Evolutionary conservation across 2,888 invertebrate genomes (phyloP), one percentile per base, ranked within the genome.

Genomic region (Eupithecia inturbata): DNA sequence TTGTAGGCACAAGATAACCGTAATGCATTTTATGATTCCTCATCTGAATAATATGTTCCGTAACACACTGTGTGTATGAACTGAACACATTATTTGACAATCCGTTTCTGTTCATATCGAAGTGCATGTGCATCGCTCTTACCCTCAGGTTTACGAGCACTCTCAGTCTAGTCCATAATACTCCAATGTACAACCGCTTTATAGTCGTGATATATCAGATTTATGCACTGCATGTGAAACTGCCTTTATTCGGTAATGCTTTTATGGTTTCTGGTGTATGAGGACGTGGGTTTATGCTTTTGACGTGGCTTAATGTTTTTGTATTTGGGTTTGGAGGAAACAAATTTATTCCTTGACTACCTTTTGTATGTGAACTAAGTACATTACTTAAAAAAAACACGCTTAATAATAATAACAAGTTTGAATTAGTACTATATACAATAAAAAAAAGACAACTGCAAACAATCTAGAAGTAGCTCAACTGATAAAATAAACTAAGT

Each of bases 151-250:
- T 69, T 41, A 63, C 62, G 49, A 49, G 49, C 83, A 84, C 84
- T 83, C 84, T 79, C 49, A 88, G 89, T 91, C 90, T 89, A 88
- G 90, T 89, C 89, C 84, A 85, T 88, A 84, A 85, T 82, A 85
- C 85, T 76, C 68, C 72, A 81, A 82, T 83, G 80, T 72, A 82
- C 82, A 79, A 82, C 83, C 82, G 83, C 85, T 84, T 83, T 86
- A 85, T 82, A 85, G 78, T 68, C 75, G 78, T 81, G 81, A 83
- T 84, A 82, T 80, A 73, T 70, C 74, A 71, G 79, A 82, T 84
- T 81, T 83, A 85, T 82, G 77, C 71, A 67, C 72, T 67, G 74
- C 80, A 79, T 84, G 79, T 80, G 68, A 60, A 39, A 70, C 68
- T 63, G 69, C 45, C 72, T 77, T 70, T 77, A 74, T 71, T 71